Evolutionary conservation across 1,140 invertebrate species (phyloP), one percentile per base, ranked within the genome.

Genomic region (Homalodisca vitripennis): DNA sequence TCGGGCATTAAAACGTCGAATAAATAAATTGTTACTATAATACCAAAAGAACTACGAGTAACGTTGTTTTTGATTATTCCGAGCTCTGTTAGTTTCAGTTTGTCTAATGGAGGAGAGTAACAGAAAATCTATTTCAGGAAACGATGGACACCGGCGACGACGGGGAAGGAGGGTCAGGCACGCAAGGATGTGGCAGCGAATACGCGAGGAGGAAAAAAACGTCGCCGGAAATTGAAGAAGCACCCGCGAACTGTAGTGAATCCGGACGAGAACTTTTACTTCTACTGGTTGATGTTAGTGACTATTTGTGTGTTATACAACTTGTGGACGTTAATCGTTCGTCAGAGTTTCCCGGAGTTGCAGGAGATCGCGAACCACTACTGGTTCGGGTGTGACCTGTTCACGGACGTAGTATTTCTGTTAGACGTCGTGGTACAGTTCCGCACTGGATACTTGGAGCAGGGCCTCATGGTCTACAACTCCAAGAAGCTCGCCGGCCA

Each of bases 231-330:
- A 69, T 80, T 83, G 12, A 84, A 89, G 73, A 80, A 77, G 60
- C 88, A 88, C 57, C 89, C 91, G n/a, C 82, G 86, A 27, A 89
- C 88, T n/a, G 95, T 98, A 24, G 89, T 98, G 69, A 96, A 97
- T 81, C 95, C 95, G 0, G 95, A 98, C 80, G 93, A 94, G 73
- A 96, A 94, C 78, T 93, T 95, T 78, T 95, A 95, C 83, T 97
- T 96, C 81, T 93, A 94, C 77, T 98, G 95, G 96, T 84, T 98
- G 69, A 90, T 94, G 83, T 77, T 96, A 26, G 83, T 97, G 70
- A 95, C 94, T 20, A 77, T 89, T 60, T 94, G 93, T 77, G 92
- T 98, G 71, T 85, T 98, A 27, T 98, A 98, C 82, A 98, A 98
- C 81, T 82, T 96, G 27, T 98, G 96, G 96, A 94, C 95, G 12